phyloP scores from a whole-genome alignment of 2,113 vertebrate genomes.

The Anas platyrhynchos region DNA sequence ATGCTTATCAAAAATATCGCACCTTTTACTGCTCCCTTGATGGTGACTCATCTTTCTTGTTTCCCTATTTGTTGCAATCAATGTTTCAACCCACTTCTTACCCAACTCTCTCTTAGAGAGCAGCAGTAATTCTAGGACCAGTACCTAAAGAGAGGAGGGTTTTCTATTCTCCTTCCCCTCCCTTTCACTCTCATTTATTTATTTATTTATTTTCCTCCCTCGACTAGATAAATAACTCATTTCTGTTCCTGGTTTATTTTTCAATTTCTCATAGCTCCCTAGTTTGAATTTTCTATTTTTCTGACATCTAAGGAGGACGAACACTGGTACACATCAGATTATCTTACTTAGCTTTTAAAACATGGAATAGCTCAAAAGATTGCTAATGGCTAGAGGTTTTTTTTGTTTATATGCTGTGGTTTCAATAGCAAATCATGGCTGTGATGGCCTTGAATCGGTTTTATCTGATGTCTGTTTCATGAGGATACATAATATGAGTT shows the following conservation, averaged over 20 bases:
- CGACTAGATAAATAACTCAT: background rate
- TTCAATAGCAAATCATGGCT: background rate
- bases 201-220: too few species aligned
- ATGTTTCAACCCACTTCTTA: background rate
- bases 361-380: background rate
- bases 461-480: background rate
- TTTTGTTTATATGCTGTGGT: background rate
- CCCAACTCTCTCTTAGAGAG: background rate
- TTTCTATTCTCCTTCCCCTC: background rate
- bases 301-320: constrained; percentile 8
- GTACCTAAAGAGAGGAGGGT: background rate
- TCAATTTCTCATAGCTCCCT: background rate
- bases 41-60: background rate
- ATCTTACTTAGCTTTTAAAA: background rate
- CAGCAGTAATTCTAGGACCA: background rate
- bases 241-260: background rate
- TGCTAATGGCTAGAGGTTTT: background rate
- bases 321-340: background rate
- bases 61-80: background rate
- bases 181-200: too few species aligned
- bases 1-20: background rate
- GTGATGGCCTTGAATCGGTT: background rate
- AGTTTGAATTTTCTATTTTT: background rate
- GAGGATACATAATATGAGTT: background rate
- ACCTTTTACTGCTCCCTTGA: background rate